Conservation (phyloP, 1,140 invertebrate species). For the Potamilus streckersoni region DNA sequence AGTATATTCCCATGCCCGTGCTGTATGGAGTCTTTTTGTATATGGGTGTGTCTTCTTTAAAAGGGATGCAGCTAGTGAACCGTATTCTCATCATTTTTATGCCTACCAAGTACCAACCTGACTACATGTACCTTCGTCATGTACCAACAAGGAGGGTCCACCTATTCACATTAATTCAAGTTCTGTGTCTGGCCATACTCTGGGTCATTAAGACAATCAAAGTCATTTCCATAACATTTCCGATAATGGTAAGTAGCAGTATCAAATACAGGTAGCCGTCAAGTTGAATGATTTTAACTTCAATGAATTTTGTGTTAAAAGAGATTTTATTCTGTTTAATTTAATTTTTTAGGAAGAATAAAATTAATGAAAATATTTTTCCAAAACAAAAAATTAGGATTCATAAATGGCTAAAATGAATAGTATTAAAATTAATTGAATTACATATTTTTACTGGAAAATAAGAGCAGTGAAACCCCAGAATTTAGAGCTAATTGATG, state of each 20-base stretch:
- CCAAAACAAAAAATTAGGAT: too few relatives aligned
- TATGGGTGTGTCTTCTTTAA: slow-evolving; percentile 97
- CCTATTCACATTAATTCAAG: slow-evolving; percentile 82
- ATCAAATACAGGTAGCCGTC: too few relatives aligned
- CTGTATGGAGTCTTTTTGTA: slow-evolving; percentile 98
- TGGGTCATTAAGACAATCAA: slow-evolving; percentile 98
- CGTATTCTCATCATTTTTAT: slow-evolving; percentile 96
- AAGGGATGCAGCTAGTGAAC: slow-evolving; percentile 96
- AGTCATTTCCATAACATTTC: slow-evolving; percentile 93
- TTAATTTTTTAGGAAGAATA: too few relatives aligned
- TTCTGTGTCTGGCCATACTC: slow-evolving; percentile 88
- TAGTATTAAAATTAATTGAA: too few relatives aligned
- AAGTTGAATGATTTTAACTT: too few relatives aligned
- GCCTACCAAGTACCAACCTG: slow-evolving; percentile 99
- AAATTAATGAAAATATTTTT: too few relatives aligned
- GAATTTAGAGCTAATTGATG: too few relatives aligned
- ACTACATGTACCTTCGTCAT: slow-evolving; percentile 93
- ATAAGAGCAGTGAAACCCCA: too few relatives aligned
- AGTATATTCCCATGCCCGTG: slow-evolving; percentile 89
- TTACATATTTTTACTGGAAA: too few relatives aligned
- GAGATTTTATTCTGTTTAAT: too few relatives aligned
- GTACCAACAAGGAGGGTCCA: slow-evolving; percentile 94
- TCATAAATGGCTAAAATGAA: too few relatives aligned
- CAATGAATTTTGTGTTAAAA: too few relatives aligned
- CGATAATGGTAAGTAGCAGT: slow-evolving; percentile 84